These are phyloP conservation scores for Ophthalmolycus amberensis DNA, from an alignment of 2,113 vertebrate genomes.

Conservation along the genomic window DNA sequence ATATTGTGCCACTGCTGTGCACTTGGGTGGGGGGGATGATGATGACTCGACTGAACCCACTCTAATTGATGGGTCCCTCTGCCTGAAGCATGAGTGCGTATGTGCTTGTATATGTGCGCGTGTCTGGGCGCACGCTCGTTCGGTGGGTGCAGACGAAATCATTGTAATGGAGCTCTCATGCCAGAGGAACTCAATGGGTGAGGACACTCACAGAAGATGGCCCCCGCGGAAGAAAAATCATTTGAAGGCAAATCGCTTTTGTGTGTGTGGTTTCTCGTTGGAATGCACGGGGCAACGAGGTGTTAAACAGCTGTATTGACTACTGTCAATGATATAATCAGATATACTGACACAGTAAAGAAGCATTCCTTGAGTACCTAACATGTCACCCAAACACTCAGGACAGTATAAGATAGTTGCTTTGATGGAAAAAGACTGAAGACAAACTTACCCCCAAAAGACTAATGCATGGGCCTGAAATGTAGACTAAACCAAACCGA, in stretches of 20 bases:
- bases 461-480: no score
- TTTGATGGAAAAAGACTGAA: background rate
- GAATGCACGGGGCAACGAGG: slow-evolving; percentile 41
- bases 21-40: slow-evolving; percentile 38
- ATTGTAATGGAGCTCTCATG: slow-evolving; percentile 63
- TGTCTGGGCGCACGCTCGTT: slow-evolving; percentile 19
- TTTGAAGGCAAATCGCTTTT: slow-evolving; percentile 59
- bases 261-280: slow-evolving; percentile 35
- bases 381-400: background rate
- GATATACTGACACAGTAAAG: background rate
- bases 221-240: slow-evolving; percentile 55
- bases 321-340: background rate
- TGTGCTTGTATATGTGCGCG: background rate
- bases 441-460: no score
- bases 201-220: slow-evolving; percentile 59
- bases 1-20: slow-evolving; percentile 58
- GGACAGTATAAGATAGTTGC: background rate
- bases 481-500: no score
- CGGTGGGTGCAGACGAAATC: slow-evolving; percentile 54
- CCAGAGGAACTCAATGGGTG: slow-evolving; percentile 53
- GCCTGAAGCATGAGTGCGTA: slow-evolving; percentile 40
- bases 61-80: slow-evolving; percentile 71
- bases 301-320: background rate
- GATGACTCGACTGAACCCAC: slow-evolving; percentile 71
- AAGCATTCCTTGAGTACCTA: background rate